Evolutionary conservation across 2,113 vertebrate species (phyloP).

Genomic region (Poeciliopsis prolifica): DNA sequence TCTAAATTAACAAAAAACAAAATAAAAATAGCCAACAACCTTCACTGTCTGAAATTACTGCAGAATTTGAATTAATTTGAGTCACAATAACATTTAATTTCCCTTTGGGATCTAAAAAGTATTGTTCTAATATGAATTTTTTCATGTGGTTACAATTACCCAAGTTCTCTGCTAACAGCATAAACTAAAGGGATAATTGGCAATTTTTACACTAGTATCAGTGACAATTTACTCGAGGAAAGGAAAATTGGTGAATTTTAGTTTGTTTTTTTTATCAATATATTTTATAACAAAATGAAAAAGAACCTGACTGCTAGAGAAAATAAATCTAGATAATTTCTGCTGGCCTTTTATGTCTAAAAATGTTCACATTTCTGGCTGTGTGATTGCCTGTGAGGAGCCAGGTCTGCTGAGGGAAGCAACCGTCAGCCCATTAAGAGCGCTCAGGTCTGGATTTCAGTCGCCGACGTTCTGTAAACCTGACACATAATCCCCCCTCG

Average conservation of each 20-base stretch:
- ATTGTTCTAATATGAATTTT: too few species aligned
- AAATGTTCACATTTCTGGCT: conserved; percentile 15
- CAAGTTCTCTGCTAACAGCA: too few species aligned
- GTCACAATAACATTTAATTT: too few species aligned
- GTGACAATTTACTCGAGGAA: not conserved
- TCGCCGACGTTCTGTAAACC: not conserved
- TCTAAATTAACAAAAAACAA: too few species aligned
- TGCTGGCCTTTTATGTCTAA: not conserved
- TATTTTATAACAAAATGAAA: too few species aligned
- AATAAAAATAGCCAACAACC: too few species aligned
- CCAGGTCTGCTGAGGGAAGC: conserved; percentile 17
- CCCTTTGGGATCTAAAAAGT: too few species aligned
- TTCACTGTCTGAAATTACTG: too few species aligned
- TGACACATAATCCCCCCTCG: conserved; percentile 66
- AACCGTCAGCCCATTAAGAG: conserved; percentile 8
- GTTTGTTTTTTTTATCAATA: not conserved
- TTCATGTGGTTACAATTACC: too few species aligned
- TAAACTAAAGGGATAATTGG: not conserved
- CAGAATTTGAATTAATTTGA: too few species aligned
- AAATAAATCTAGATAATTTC: conserved; percentile 1
- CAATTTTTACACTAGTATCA: not conserved
- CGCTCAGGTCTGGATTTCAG: conserved; percentile 24
- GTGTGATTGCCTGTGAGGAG: not conserved
- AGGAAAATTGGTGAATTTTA: not conserved
- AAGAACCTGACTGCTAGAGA: too few species aligned